phyloP scores from a whole-genome alignment of 2,888 invertebrate genomes.

The Cenopis cana region DNA sequence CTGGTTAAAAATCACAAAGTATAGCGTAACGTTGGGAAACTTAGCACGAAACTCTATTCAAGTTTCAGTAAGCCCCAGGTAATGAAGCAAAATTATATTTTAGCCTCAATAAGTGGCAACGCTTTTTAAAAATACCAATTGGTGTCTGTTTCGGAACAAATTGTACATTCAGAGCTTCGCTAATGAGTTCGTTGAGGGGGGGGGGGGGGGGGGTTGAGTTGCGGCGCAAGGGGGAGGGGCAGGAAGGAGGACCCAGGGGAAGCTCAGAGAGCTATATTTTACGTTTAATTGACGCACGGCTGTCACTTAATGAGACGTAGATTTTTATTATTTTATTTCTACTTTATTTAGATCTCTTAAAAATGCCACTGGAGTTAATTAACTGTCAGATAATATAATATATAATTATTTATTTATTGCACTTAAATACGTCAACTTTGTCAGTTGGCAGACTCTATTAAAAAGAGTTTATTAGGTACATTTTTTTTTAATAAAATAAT shows the following conservation, averaged over 20 bases:
- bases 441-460: too few species aligned
- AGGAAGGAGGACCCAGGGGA: constrained; percentile 47
- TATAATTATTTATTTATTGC: not conserved
- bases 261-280: constrained; percentile 79
- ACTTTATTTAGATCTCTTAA: constrained; percentile 44
- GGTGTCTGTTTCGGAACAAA: constrained; percentile 81
- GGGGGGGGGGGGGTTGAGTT: constrained; percentile 64
- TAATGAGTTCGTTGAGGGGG: constrained; percentile 76
- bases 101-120: constrained; percentile 69
- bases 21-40: not conserved
- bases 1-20: not conserved
- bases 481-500: too few species aligned
- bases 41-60: not conserved
- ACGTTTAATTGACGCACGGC: constrained; percentile 83
- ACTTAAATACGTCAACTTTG: too few species aligned
- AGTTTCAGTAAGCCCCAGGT: constrained; percentile 2
- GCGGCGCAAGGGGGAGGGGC: constrained; percentile 56
- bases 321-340: constrained; percentile 67
- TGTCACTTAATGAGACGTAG: constrained; percentile 81
- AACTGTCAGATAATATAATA: not conserved
- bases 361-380: constrained; percentile 18
- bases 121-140: constrained; percentile 74
- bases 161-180: constrained; percentile 78
- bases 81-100: constrained; percentile 56
- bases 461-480: too few species aligned